phyloP scores from a whole-genome alignment of 2,797 vertebrate species.

The Amblyopsis hoosieri region DNA sequence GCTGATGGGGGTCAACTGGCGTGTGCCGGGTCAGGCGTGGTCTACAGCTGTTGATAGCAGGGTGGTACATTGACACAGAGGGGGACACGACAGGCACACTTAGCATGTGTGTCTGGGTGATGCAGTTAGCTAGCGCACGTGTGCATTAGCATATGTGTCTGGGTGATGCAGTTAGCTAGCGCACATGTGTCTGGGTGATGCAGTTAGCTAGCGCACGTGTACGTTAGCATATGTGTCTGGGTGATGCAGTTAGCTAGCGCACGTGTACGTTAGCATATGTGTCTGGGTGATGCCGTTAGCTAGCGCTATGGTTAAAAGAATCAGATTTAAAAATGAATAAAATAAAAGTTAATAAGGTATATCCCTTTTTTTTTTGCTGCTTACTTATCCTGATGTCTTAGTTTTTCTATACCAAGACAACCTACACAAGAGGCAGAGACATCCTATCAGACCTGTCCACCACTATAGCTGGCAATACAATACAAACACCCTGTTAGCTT shows the following conservation, averaged over 20 bases:
- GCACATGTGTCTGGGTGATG: constrained; percentile 44
- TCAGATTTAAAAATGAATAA: no score
- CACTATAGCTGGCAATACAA: no score
- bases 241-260: constrained; percentile 35
- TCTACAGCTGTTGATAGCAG: constrained; percentile 76
- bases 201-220: constrained; percentile 15
- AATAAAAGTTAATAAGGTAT: no score
- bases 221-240: constrained; percentile 29
- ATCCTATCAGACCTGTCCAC: no score
- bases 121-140: no score
- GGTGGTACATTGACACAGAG: constrained; percentile 44
- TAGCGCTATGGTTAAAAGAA: no score
- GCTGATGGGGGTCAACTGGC: constrained; percentile 61
- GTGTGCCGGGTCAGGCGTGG: constrained; percentile 76
- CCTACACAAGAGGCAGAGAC: no score
- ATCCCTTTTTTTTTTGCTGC: no score
- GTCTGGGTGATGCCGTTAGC: constrained; percentile 48
- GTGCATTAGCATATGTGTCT: no score
- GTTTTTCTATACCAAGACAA: no score
- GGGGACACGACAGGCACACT: not conserved
- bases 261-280: constrained; percentile 7
- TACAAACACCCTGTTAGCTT: no score
- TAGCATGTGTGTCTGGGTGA: not conserved
- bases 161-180: constrained; percentile 40
- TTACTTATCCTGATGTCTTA: no score